These are phyloP conservation scores for Halocynthia roretzi DNA, from an alignment of 23 tunicate genomes.

Conservation along the genomic window DNA sequence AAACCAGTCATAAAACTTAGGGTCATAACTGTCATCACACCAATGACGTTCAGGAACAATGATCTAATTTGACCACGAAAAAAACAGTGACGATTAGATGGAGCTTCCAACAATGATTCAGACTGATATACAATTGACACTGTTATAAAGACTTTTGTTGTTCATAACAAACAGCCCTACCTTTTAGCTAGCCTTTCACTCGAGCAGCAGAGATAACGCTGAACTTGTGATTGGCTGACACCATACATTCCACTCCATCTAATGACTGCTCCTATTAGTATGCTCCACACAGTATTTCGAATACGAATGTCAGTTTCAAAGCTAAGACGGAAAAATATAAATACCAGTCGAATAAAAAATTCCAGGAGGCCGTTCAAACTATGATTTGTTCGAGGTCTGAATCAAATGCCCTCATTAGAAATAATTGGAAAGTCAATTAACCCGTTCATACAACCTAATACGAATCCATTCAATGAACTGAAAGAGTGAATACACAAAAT, in stretches of 20 bases:
- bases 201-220: conserved; percentile 66
- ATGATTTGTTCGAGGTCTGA: not conserved
- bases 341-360: not conserved
- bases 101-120: too few relatives aligned
- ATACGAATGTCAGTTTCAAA: conserved; percentile 19
- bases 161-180: not conserved
- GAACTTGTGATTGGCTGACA: conserved; percentile 64
- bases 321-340: not conserved
- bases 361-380: not conserved
- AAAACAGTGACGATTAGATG: too few relatives aligned
- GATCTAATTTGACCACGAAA: conserved; percentile 13
- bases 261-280: conserved; percentile 20
- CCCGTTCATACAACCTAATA: too few relatives aligned
- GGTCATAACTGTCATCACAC: conserved; percentile 27
- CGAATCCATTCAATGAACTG: too few relatives aligned
- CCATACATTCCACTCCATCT: conserved; percentile 49
- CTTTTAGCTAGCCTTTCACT: conserved; percentile 40
- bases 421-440: not conserved
- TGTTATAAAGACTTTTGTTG: too few relatives aligned
- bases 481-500: too few relatives aligned
- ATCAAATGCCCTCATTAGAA: not conserved
- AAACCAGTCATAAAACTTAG: conserved; percentile 31
- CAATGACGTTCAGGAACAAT: conserved; percentile 36
- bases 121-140: too few relatives aligned
- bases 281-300: conserved; percentile 29